Conservation (phyloP, 2,888 invertebrate species). For the Diarsia mendica region DNA sequence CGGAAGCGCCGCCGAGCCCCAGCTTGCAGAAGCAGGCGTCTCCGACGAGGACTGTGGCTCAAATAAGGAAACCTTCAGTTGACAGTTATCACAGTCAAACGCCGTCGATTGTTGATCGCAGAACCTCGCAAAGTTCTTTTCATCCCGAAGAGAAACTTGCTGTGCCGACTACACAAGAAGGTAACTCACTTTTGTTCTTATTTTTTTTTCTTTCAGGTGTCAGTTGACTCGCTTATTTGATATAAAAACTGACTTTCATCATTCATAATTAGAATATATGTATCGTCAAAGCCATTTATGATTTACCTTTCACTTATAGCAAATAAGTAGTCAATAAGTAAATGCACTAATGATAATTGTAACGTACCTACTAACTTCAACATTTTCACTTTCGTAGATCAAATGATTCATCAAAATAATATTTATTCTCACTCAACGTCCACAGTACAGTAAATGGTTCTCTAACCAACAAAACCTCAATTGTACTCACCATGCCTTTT, state of each 20-base stretch:
- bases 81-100: conserved; percentile 88
- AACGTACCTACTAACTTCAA: not conserved
- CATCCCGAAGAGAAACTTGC: conserved; percentile 90
- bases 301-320: not conserved
- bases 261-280: not conserved
- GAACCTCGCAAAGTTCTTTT: conserved; percentile 87
- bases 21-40: conserved; percentile 84
- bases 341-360: no score
- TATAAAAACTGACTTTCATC: not conserved
- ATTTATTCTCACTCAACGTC: not conserved
- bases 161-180: conserved; percentile 85
- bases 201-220: not conserved
- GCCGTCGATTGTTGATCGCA: conserved; percentile 85
- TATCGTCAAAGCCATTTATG: not conserved
- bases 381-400: not conserved
- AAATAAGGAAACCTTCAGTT: conserved; percentile 84
- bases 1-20: conserved; percentile 77
- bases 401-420: not conserved
- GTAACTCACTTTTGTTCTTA: conserved; percentile 67
- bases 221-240: no score
- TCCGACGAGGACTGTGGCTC: conserved; percentile 82
- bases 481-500: not conserved
- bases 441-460: not conserved
- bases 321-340: not conserved
- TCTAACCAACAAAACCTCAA: not conserved